Evolutionary conservation across 2,797 vertebrate species (phyloP).

Genomic region (Smutsia gigantea): DNA sequence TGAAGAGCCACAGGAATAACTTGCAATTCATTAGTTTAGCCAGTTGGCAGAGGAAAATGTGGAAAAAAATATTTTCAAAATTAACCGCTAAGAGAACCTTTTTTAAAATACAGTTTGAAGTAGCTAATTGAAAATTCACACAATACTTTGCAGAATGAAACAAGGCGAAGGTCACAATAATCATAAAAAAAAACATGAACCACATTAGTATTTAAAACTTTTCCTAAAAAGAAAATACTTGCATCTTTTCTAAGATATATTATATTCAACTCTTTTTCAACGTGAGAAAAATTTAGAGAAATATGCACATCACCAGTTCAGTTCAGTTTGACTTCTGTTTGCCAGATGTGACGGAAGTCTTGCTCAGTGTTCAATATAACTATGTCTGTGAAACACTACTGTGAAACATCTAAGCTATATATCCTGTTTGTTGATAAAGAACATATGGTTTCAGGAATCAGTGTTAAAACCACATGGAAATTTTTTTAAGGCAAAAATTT

Average conservation of each 20-base stretch:
- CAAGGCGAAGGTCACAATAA: conserved; percentile 65
- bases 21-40: conserved; percentile 36
- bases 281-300: conserved; percentile 23
- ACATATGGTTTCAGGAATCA: conserved; percentile 46
- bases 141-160: conserved; percentile 57
- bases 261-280: conserved; percentile 9
- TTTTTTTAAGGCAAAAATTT: conserved; percentile 20
- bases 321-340: conserved; percentile 61
- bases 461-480: conserved; percentile 46
- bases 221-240: conserved; percentile 59
- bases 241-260: conserved; percentile 43
- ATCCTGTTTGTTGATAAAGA: conserved; percentile 62
- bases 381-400: conserved; percentile 16
- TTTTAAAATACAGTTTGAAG: conserved; percentile 61
- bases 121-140: conserved; percentile 57
- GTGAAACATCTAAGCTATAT: conserved; percentile 34
- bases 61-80: conserved; percentile 71
- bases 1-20: neutral
- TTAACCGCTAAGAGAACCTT: conserved; percentile 51
- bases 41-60: neutral
- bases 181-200: conserved; percentile 58
- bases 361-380: conserved; percentile 43
- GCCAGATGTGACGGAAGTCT: conserved; percentile 59
- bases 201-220: conserved; percentile 64
- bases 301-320: conserved; percentile 35